Conservation (phyloP, 2,888 invertebrate genomes). For the Cheilosia urbana region DNA sequence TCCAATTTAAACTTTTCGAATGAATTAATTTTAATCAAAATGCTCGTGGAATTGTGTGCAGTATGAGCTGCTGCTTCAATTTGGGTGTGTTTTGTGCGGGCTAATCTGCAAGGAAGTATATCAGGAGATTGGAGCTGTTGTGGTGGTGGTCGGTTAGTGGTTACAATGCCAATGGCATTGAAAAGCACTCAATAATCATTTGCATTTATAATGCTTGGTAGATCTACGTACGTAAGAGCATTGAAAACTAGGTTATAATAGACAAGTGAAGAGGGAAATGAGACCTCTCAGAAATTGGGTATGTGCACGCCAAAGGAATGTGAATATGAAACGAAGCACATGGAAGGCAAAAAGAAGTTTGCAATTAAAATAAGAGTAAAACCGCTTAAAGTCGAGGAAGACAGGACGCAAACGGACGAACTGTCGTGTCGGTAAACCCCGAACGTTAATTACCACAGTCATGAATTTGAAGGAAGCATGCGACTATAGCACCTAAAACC, state of each 20-base stretch:
- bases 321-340: no score
- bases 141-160: background rate
- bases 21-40: slow-evolving; percentile 70
- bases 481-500: no score
- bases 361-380: no score
- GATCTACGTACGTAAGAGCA: background rate
- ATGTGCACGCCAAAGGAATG: no score
- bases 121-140: slow-evolving; percentile 4
- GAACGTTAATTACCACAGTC: no score
- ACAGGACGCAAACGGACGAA: no score
- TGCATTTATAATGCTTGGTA: background rate
- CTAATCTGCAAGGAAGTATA: background rate
- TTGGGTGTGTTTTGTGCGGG: slow-evolving; percentile 2
- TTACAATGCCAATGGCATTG: slow-evolving; percentile 20
- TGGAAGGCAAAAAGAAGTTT: no score
- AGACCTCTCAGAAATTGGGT: background rate
- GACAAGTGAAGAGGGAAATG: background rate
- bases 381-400: no score
- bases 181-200: background rate
- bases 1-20: slow-evolving; percentile 73
- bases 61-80: background rate
- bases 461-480: no score
- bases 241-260: background rate
- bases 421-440: no score
- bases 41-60: slow-evolving; percentile 29